Conservation (phyloP, 2,113 vertebrate genomes). For the Cyphomyrus discorhynchus region DNA sequence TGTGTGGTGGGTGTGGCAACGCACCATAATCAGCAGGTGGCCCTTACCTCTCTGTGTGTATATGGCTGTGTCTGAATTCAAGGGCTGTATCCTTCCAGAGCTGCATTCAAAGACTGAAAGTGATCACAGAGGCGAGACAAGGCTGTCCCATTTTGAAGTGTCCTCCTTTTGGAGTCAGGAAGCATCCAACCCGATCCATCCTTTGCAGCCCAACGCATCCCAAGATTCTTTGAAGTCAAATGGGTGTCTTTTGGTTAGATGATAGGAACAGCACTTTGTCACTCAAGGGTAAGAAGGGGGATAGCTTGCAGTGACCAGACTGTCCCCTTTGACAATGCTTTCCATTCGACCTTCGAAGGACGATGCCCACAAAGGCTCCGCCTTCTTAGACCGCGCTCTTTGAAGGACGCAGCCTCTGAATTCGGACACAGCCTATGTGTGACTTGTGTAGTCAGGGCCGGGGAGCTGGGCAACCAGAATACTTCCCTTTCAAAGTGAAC, state of each 20-base stretch:
- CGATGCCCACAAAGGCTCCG: not conserved
- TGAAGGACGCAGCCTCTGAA: not conserved
- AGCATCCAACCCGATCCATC: not conserved
- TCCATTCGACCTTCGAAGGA: not conserved
- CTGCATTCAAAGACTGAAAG: not conserved
- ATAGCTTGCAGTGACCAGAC: not conserved
- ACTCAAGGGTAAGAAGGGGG: not conserved
- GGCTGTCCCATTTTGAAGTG: no score
- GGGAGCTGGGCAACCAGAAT: not conserved
- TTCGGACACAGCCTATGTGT: not conserved
- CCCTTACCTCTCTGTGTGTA: no score
- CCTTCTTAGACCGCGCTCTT: not conserved
- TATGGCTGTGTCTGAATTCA: no score
- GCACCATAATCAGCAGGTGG: no score
- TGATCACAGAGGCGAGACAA: no score
- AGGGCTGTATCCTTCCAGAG: not conserved
- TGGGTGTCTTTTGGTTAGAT: not conserved
- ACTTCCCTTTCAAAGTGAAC: not conserved
- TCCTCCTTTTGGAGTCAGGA: not conserved
- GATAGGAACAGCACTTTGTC: not conserved
- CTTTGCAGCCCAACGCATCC: not conserved
- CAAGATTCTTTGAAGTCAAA: not conserved
- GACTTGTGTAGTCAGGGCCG: not conserved
- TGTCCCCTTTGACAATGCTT: not conserved
- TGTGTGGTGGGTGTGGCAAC: no score